These are phyloP conservation scores for Tipula vernalis DNA, from an alignment of 2,888 invertebrate genomes.

Conservation along the genomic window DNA sequence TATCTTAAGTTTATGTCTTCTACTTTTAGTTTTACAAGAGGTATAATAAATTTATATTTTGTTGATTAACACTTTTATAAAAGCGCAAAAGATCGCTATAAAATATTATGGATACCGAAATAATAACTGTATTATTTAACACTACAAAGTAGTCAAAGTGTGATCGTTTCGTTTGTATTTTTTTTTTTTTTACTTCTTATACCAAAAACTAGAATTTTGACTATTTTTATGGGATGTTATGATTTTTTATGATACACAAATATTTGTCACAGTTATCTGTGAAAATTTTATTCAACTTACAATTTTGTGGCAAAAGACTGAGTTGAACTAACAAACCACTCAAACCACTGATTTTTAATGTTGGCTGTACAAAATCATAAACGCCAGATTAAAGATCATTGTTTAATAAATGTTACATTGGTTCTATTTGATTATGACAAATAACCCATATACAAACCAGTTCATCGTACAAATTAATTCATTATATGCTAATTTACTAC, in stretches of 20 bases:
- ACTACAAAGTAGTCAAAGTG: neutral
- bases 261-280: neutral
- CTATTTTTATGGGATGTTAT: neutral
- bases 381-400: neutral
- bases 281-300: neutral
- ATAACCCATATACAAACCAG: neutral
- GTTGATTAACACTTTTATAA: neutral
- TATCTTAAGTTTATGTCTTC: neutral
- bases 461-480: neutral
- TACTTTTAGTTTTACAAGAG: neutral
- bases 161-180: neutral
- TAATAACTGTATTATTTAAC: neutral
- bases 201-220: neutral
- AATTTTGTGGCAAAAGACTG: too few relatives aligned
- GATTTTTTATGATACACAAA: neutral
- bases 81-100: neutral
- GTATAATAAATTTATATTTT: neutral
- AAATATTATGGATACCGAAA: neutral
- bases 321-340: too few relatives aligned
- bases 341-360: too few relatives aligned
- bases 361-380: too few relatives aligned
- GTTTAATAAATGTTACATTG: neutral
- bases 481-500: neutral
- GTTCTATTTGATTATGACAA: neutral
- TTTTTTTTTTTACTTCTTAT: neutral